Conservation (phyloP, 2,888 invertebrate genomes). For the Macrosoma leucophasiata region DNA sequence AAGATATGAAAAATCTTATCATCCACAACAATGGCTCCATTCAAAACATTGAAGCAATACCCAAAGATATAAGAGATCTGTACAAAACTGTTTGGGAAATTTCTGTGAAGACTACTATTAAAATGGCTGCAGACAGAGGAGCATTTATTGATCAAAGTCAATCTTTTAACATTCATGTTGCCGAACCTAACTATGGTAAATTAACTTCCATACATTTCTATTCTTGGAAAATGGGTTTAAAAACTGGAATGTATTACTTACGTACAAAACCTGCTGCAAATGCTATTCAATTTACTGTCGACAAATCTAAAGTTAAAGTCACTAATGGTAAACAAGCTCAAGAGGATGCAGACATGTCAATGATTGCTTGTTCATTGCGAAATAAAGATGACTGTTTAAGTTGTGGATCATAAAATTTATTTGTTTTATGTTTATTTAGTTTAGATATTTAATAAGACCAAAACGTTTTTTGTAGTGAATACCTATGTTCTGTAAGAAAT, state of each 20-base stretch:
- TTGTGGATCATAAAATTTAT: constrained; percentile 82
- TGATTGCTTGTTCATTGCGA: constrained; percentile 89
- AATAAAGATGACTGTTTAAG: constrained; percentile 92
- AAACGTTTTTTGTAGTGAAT: too few relatives aligned
- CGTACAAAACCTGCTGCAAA: constrained; percentile 97
- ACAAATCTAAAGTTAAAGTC: constrained; percentile 77
- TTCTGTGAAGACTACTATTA: constrained; percentile 91
- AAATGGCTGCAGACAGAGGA: constrained; percentile 98
- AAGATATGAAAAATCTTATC: constrained; percentile 95
- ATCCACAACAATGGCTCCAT: constrained; percentile 95
- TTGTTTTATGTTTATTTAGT: background rate
- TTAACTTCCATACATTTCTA: constrained; percentile 99
- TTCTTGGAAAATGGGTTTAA: constrained; percentile 96
- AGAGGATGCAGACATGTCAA: constrained; percentile 78
- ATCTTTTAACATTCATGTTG: constrained; percentile 97
- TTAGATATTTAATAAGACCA: background rate
- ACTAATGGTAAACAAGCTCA: constrained; percentile 41
- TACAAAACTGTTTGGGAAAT: constrained; percentile 99
- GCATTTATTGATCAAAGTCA: constrained; percentile 99
- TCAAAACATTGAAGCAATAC: constrained; percentile 90
- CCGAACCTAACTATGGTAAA: constrained; percentile 94
- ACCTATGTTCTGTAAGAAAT: too few relatives aligned
- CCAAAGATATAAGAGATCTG: constrained; percentile 87
- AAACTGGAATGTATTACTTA: constrained; percentile 99
- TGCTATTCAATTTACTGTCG: constrained; percentile 98